These are phyloP conservation scores for Galeopterus variegatus DNA, from an alignment of 2,113 vertebrate genomes.

Conservation along the genomic window DNA sequence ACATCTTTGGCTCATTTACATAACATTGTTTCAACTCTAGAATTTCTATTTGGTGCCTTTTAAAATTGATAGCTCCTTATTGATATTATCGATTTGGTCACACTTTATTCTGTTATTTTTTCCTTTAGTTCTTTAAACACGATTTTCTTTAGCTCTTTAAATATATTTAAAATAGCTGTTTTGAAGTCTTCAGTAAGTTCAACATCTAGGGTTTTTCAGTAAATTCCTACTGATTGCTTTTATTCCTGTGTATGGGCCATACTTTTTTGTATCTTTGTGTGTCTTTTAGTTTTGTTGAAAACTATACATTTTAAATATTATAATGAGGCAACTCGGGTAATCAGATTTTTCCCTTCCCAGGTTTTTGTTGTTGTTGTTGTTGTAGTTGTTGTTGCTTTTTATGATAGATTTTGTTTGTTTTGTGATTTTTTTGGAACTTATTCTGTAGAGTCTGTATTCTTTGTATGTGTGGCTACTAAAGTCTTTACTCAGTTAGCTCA, in stretches of 20 bases:
- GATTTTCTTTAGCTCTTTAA: not conserved
- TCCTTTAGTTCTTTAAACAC: no score
- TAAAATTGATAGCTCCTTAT: no score
- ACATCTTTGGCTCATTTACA: not conserved
- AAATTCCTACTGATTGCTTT: not conserved
- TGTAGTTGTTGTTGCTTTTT: not conserved
- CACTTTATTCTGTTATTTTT: no score
- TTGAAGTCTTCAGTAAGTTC: not conserved
- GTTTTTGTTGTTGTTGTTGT: not conserved
- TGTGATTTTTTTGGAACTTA: not conserved
- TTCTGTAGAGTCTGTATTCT: not conserved
- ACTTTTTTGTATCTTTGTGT: no score
- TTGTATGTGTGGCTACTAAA: not conserved
- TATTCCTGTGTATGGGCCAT: no score
- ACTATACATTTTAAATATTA: not conserved
- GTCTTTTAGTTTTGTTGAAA: not conserved
- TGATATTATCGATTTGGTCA: no score
- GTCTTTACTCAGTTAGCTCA: not conserved
- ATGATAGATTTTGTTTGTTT: not conserved
- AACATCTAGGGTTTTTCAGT: not conserved
- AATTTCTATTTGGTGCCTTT: not conserved
- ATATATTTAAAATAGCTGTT: not conserved
- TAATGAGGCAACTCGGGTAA: not conserved
- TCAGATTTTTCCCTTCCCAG: not conserved
- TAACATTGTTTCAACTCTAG: not conserved